These are phyloP conservation scores for Siniperca obscura DNA, from an alignment of 2,797 vertebrate genomes.

Conservation along the genomic window DNA sequence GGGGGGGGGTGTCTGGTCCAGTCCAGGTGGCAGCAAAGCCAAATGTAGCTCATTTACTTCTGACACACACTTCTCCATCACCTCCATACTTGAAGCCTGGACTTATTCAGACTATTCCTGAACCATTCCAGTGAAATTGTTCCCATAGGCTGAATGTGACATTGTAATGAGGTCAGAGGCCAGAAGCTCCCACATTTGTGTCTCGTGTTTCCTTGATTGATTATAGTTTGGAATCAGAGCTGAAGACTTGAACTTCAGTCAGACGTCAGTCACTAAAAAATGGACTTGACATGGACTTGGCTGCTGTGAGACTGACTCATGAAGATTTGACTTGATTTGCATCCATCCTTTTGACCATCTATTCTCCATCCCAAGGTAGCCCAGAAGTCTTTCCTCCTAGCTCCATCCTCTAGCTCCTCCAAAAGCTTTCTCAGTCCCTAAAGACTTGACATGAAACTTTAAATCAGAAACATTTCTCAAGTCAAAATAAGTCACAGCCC, in stretches of 20 bases:
- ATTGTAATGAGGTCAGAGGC: conserved; percentile 47
- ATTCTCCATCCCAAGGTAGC: not conserved
- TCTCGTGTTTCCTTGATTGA: conserved; percentile 25
- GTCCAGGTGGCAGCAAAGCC: conserved; percentile 70
- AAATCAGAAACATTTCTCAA: not conserved
- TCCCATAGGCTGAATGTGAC: conserved; percentile 56
- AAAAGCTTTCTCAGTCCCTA: not conserved
- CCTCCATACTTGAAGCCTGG: conserved; percentile 47
- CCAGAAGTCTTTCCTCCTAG: not conserved
- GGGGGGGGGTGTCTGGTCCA: conserved; percentile 10
- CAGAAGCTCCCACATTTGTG: conserved; percentile 41
- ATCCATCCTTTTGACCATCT: not conserved
- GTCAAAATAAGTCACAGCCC: no score
- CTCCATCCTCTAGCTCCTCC: not conserved
- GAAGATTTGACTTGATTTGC: conserved; percentile 13
- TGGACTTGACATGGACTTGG: conserved; percentile 14
- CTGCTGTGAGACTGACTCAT: conserved; percentile 21
- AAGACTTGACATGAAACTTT: not conserved
- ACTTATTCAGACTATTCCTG: conserved; percentile 39
- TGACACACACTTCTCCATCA: conserved; percentile 68
- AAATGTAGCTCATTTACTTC: conserved; percentile 71
- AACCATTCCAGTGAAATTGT: conserved; percentile 51
- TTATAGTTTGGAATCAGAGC: conserved; percentile 18
- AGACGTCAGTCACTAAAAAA: not conserved
- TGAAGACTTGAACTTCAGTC: conserved; percentile 4